Base-by-base conservation (phyloP, 2,113 vertebrate species). In the Numenius arquata region DNA sequence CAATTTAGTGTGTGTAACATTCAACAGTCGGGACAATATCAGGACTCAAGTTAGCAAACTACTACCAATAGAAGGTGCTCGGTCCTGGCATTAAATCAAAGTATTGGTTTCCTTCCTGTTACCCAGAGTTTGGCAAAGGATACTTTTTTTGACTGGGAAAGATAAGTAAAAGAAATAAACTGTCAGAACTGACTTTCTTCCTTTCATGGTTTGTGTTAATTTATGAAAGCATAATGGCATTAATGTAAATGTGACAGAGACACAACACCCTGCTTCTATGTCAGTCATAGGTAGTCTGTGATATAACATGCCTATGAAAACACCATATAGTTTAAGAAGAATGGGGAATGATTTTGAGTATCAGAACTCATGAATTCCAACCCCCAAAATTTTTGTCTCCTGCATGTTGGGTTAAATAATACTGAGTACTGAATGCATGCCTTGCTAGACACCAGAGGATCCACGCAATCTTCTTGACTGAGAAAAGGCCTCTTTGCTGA, bases 1-100 rank as follows among this genome's bases (percentile, higher is more conserved):
- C 87, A 91, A 6, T 97, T 97, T 88, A 75, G 74, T 70, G 68
- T 15, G 7, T 71, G 74, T 18, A 94, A 88, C 90, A 84, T 95
- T 87, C 77, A 97, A 73, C 73, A 93, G 29, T 9, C 15, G 4
- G 45, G 70, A 85, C 34, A 63, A 34, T 66, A 74, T 40, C 76
- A 73, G 40, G 71, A 81, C 80, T 50, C 56, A 17, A 58, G 65
- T 89, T 79, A 94, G 52, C 71, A 95, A 95, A 93, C 29, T n/a
- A 16, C 67, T 88, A 36, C 55, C 70, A 75, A 40, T 11, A 40
- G 45, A 91, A 97, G 3, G 5, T 76, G 47, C 29, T 75, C 77
- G 75, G 75, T 76, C 47, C 36, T 90, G 68, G 40, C 61, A 88
- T 91, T 85, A 94, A 94, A 92, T 83, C 67, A 96, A 81, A 59